Evolutionary conservation across 2,888 invertebrate species (phyloP).

Genomic region (Drosophila greeni): DNA sequence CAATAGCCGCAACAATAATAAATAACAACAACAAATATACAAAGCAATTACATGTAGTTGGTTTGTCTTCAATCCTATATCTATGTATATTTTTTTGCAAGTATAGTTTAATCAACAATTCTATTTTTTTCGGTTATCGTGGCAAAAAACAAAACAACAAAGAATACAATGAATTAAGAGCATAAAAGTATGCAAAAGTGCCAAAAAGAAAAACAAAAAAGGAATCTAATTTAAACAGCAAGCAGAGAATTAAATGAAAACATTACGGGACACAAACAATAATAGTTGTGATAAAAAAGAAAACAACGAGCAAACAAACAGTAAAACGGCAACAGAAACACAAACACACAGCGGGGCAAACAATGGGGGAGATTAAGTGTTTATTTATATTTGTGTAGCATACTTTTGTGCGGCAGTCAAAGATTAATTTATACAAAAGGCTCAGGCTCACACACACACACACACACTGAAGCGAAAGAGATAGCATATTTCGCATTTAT

Average conservation of each 20-base stretch:
- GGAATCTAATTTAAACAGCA: not conserved
- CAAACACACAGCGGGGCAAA: constrained; percentile 16
- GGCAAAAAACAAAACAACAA: constrained; percentile 8
- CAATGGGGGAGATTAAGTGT: constrained; percentile 48
- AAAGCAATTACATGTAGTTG: constrained; percentile 29
- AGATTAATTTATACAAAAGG: constrained; percentile 45
- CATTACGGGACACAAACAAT: constrained; percentile 17
- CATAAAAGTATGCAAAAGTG: constrained; percentile 27
- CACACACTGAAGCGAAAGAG: constrained; percentile 9
- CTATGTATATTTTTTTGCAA: constrained; percentile 12
- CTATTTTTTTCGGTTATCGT: constrained; percentile 22
- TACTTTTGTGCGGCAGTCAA: constrained; percentile 57
- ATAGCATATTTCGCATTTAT: constrained; percentile 18
- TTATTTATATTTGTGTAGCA: constrained; percentile 53
- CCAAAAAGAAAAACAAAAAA: not conserved
- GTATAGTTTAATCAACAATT: constrained; percentile 9
- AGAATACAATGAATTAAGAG: constrained; percentile 8
- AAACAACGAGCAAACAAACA: constrained; percentile 8
- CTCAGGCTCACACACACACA: constrained; percentile 2
- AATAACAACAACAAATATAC: constrained; percentile 20
- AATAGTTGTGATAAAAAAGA: constrained; percentile 24
- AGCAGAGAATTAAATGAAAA: constrained; percentile 16
- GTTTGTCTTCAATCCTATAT: constrained; percentile 16
- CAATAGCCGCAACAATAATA: constrained; percentile 9
- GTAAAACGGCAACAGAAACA: constrained; percentile 13